A percentile compares a stretch with the other conserved stretches of the same genome.
Evolutionary conservation across 30 jellyfish, hydroid and myxozoan genomes (phyloP).

Genomic region (Aurelia aurita): DNA sequence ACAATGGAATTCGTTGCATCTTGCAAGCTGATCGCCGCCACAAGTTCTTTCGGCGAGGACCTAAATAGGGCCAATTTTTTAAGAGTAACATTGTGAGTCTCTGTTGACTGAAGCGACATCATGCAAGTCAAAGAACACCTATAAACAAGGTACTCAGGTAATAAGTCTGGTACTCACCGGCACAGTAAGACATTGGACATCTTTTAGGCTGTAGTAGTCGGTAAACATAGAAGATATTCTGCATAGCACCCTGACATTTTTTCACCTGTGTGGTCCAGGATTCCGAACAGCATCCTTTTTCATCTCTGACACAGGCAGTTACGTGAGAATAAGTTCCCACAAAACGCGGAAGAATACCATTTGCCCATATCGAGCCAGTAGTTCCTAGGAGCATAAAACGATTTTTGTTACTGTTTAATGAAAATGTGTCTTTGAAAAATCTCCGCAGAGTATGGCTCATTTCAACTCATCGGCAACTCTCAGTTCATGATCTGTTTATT

Average conservation of each 20-base stretch:
- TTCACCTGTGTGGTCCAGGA: constrained; percentile 18
- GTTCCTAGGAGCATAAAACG: background rate
- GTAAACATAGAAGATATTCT: background rate
- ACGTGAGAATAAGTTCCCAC: background rate
- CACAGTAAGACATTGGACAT: constrained; percentile 36
- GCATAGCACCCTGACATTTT: background rate
- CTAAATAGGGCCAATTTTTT: too few species aligned
- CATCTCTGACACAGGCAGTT: constrained; percentile 27
- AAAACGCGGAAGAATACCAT: background rate
- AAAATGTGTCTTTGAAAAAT: too few species aligned
- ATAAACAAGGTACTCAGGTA: too few species aligned
- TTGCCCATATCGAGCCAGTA: constrained; percentile 2
- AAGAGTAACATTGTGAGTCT: too few species aligned
- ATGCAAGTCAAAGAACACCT: too few species aligned
- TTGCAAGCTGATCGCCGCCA: too few species aligned
- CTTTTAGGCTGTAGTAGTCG: background rate
- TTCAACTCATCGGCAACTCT: too few species aligned
- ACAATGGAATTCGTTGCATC: too few species aligned
- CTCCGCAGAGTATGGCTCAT: too few species aligned
- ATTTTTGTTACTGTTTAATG: background rate
- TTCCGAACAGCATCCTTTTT: constrained; percentile 4
- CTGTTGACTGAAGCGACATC: too few species aligned
- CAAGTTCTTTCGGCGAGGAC: too few species aligned
- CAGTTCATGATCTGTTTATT: too few species aligned
- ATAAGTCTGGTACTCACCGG: background rate